phyloP scores from a whole-genome alignment of 2,888 invertebrate genomes.

The Hydraecia micacea region DNA sequence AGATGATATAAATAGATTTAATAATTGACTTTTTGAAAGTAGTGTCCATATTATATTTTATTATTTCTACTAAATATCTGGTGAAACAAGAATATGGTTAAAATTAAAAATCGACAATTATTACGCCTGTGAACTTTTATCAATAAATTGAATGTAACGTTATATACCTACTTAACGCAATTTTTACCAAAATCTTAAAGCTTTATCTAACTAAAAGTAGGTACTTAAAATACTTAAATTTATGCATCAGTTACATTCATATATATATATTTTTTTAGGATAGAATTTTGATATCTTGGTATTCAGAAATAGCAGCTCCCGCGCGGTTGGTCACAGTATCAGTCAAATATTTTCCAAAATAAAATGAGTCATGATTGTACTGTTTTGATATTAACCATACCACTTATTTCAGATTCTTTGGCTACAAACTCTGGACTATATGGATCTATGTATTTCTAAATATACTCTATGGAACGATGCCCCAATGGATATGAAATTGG shows the following conservation, averaged over 20 bases:
- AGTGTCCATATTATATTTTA: not conserved
- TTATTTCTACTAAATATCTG: not conserved
- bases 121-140: not conserved
- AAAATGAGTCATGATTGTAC: not conserved
- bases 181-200: not conserved
- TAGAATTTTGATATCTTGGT: not conserved
- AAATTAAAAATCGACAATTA: not conserved
- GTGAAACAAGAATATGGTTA: too few relatives aligned
- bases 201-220: too few relatives aligned
- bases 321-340: not conserved
- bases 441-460: constrained; percentile 12
- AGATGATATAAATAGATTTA: constrained; percentile 2
- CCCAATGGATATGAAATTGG: not conserved
- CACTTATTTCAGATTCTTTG: not conserved
- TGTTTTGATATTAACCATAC: not conserved
- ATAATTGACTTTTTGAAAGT: constrained; percentile 8
- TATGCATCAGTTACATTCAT: not conserved
- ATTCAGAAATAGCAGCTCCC: not conserved
- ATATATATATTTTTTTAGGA: not conserved
- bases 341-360: not conserved
- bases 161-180: not conserved
- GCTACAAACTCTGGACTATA: constrained; percentile 1
- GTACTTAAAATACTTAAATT: too few relatives aligned
- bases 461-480: constrained; percentile 16
- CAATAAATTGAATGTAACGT: not conserved